phyloP scores from a whole-genome alignment of 2,888 invertebrate genomes.

The Idaea straminata region DNA sequence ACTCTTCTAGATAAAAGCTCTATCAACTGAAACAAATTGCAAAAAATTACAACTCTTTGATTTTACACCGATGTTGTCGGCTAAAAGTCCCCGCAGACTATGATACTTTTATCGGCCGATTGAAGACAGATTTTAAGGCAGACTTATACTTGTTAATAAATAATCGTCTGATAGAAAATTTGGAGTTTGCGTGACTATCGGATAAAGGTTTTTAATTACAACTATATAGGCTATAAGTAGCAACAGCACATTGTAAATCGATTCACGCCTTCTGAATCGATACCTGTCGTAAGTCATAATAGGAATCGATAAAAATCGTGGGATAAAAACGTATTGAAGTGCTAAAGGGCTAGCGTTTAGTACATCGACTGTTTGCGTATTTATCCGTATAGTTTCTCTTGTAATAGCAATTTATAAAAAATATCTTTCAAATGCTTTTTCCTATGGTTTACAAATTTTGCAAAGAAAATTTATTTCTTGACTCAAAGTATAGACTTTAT shows the following conservation, averaged over 20 bases:
- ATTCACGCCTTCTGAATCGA: slow-evolving; percentile 23
- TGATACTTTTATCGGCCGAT: background rate
- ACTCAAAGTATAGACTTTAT: too few relatives aligned
- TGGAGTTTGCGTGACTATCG: background rate
- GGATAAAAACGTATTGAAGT: slow-evolving; percentile 10
- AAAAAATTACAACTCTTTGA: background rate
- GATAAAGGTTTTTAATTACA: background rate
- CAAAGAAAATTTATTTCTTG: too few relatives aligned
- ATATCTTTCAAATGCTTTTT: too few relatives aligned
- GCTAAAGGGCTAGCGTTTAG: background rate
- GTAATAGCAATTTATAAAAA: too few relatives aligned
- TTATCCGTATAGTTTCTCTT: too few relatives aligned
- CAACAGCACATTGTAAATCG: slow-evolving; percentile 15
- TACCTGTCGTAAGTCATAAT: slow-evolving; percentile 19
- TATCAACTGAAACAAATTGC: background rate
- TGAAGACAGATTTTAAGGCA: background rate
- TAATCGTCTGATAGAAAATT: background rate
- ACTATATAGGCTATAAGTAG: background rate
- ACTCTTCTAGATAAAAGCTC: background rate
- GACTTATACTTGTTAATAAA: background rate
- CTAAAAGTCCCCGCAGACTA: background rate
- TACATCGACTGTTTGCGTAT: slow-evolving; percentile 1
- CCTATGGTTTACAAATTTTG: too few relatives aligned
- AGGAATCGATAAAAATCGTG: slow-evolving; percentile 31
- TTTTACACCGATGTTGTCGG: background rate